Evolutionary conservation across 1,140 invertebrate species (phyloP).

Genomic region (Bombus waltoni): DNA sequence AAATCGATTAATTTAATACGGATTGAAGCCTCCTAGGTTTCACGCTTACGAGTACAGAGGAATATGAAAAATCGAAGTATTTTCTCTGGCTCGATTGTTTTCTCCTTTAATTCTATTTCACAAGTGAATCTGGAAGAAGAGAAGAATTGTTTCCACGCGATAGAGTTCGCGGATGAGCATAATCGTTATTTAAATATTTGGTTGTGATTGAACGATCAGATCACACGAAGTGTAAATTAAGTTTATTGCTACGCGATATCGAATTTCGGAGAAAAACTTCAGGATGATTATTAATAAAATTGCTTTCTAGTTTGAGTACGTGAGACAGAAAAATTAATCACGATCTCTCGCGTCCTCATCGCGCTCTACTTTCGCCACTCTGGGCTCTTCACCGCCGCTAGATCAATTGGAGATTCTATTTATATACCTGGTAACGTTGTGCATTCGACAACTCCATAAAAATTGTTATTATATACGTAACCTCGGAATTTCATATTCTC

Average conservation of each 20-base stretch:
- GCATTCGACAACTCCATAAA: not conserved
- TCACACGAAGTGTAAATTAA: not conserved
- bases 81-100: not conserved
- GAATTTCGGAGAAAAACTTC: no score
- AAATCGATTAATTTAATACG: constrained; percentile 31
- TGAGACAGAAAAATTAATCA: not conserved
- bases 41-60: not conserved
- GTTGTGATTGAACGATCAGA: not conserved
- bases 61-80: not conserved
- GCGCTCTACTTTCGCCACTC: not conserved
- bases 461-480: not conserved
- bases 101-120: not conserved
- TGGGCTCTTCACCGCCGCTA: no score
- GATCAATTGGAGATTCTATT: not conserved
- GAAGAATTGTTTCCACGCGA: not conserved
- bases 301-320: not conserved
- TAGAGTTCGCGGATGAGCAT: no score
- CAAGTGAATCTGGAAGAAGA: not conserved
- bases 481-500: not conserved
- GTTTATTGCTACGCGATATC: constrained; percentile 6
- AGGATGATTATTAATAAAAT: not conserved
- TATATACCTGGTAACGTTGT: not conserved
- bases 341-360: not conserved
- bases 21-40: constrained; percentile 8
- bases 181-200: not conserved